These are phyloP conservation scores for Neodiprion fabricii DNA, from an alignment of 1,140 invertebrate species.

Conservation along the genomic window DNA sequence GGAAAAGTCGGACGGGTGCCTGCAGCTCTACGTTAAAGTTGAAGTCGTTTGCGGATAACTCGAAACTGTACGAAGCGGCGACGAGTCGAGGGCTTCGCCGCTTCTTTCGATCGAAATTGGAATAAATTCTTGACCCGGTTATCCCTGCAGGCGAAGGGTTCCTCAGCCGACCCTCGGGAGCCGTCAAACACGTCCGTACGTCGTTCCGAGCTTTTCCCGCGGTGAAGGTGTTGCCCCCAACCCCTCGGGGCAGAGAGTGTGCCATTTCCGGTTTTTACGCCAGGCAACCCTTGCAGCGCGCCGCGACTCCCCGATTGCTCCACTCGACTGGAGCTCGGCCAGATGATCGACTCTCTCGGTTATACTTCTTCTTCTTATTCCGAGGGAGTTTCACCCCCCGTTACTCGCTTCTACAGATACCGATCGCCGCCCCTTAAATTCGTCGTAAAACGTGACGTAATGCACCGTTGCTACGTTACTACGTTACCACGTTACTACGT, in stretches of 20 bases:
- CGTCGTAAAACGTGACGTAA: too few species aligned
- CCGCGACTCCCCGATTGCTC: too few species aligned
- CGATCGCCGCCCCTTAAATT: too few species aligned
- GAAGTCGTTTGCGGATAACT: not conserved
- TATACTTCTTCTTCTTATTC: too few species aligned
- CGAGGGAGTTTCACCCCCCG: too few species aligned
- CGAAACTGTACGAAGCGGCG: not conserved
- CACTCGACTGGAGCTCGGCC: too few species aligned
- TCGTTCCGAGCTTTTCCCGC: not conserved
- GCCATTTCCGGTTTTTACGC: not conserved
- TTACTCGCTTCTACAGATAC: too few species aligned
- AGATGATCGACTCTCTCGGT: too few species aligned
- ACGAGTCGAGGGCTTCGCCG: not conserved
- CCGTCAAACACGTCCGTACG: slow-evolving; percentile 4
- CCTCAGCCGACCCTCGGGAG: not conserved
- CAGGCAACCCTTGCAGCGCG: not conserved
- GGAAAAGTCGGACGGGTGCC: too few species aligned
- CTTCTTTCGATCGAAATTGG: not conserved
- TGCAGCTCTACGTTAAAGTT: too few species aligned
- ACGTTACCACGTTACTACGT: too few species aligned
- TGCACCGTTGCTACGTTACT: too few species aligned
- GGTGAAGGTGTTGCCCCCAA: not conserved
- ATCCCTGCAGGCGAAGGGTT: not conserved
- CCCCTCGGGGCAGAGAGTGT: not conserved
- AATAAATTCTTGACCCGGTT: slow-evolving; percentile 4